Evolutionary conservation across 2,888 invertebrate species (phyloP), one percentile per base, ranked within the genome.

Genomic region (Heliconius hortense): DNA sequence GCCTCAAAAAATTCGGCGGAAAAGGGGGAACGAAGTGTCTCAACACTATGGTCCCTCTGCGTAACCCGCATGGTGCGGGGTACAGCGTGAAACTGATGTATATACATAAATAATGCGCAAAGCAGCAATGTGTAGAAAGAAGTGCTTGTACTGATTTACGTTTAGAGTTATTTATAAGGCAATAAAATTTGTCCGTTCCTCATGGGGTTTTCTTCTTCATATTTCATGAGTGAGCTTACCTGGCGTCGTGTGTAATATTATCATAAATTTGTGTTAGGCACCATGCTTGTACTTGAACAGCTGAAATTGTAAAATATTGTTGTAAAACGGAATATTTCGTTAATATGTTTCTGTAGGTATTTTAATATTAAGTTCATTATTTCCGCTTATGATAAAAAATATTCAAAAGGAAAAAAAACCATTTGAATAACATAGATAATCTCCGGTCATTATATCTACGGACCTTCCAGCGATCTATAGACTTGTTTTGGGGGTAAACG

Each of bases 111-210:
- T 71, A 35, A 59, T 71, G 26, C 11, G 28, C 59, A 39, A 66
- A 73, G 39, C 59, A 66, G 73, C 72, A 75, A 77, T 73, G 60
- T 66, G 76, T 26, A 73, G 70, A 71, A 73, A 76, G 66, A 73
- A 76, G 69, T 73, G 60, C 73, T 75, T 77, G 77, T 71, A 72
- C 77, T 75, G 78, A 78, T 78, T 77, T 77, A 77, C 68, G 77
- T 24, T 73, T 59, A 75, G 75, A 68, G 69, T 77, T 77, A 78
- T 77, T 78, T 78, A 77, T 78, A 77, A 64, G 75, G 78, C 77
- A 77, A 78, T 78, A 78, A 78, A 77, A 77, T 77, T 75, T 78
- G 77, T 74, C 75, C 77, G 77, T 77, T 77, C 75, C 72, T 76
- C 75, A 77, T 70, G 77, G 74, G 66, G 73, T 53, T 68, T 75